Base-by-base conservation (phyloP, 2,113 vertebrate genomes). In the Chaenocephalus aceratus region DNA sequence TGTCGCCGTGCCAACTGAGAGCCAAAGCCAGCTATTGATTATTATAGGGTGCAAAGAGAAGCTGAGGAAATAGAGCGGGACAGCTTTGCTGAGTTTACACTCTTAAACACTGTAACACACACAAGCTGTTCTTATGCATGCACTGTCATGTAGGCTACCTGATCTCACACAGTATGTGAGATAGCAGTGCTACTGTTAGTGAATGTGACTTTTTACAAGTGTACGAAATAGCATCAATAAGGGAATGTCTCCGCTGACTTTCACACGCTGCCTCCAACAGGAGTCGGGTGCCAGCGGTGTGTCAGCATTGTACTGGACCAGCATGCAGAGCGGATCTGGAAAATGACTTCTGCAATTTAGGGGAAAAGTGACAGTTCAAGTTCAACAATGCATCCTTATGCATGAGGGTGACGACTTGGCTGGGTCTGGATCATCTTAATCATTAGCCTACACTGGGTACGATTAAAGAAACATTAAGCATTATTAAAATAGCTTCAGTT, bases 51-150 rank as follows among this genome's bases (percentile, higher is more conserved):
- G 83, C 80, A 86, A 85, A 92, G 79, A 83, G 86, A 78, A 80
- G 82, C 87, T 45, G 74, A 79, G 89, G 87, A 91, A 92, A 90
- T 64, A 60, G 57, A 87, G 68, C 51, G 9, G 69, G 79, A 85
- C 86, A 89, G 80, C 76, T 89, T 48, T 92, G 91, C 90, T 93
- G 87, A 94, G 79, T 86, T 85, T 77, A 89, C 85, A 84, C 72
- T 88, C 75, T 84, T 58, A 64, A 72, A 74, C 79, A 70, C 69
- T 70, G 51, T 80, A 66, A 79, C 54, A 59, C 75, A 68, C 69
- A 71, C 75, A 71, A 67, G 1, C 54, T 36, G 46, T n/a, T 41
- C 14, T 34, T 12, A 60, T 48, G 61, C 34, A 60, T 48, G 61
- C 34, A 34, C 80, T 71, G 80, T 72, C 78, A 75, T 87, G 84